Base-by-base conservation (phyloP, 2,888 invertebrate genomes). In the Conus canariensis region DNA sequence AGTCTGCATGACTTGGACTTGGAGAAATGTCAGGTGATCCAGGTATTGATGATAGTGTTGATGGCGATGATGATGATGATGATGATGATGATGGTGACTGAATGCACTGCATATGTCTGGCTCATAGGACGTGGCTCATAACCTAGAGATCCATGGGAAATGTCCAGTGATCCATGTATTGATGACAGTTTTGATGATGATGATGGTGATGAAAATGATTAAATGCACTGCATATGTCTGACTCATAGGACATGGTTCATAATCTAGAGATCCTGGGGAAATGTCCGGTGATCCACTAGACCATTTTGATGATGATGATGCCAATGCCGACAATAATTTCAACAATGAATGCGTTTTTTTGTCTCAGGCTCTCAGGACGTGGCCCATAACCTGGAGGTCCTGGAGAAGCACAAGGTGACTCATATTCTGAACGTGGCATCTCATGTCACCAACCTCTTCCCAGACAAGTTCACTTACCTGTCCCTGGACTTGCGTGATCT, bases 281-380 rank as follows among this genome's bases (percentile, higher is more conserved):
- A 45, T 45, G 45, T 45, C 30, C 45, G 45, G 45, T 45, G 45
- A 45, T 45, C 45, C 45, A 45, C 12, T 45, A 45, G 45, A 45
- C 45, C 64, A 64, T 64, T 64, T 16, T n/a, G 19, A 12, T 74
- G n/a, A 74, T 74, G 74, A 30, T 83, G 58, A 83, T 83, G 22
- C 22, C 58, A 83, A 1, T 25, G 58, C 22, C 3, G 25, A 83
- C 25, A 45, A 83, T 83, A 22, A 83, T 83, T 16, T 25, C 25
- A 5, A 83, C 25, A 19, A 64, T 64, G 64, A 64, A 14, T 10
- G 2, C 16, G 64, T 14, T 30, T 4, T 4, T 45, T 45, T 45
- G 45, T 45, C 16, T 67, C 98, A 94, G 98, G 98, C 4, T 98
- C 99, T 0, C 99, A 99, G 96, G 99, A 99, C 97, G 98, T 98